Evolutionary conservation across 2,888 invertebrate species (phyloP).

Genomic region (Drosophila neutralis): DNA sequence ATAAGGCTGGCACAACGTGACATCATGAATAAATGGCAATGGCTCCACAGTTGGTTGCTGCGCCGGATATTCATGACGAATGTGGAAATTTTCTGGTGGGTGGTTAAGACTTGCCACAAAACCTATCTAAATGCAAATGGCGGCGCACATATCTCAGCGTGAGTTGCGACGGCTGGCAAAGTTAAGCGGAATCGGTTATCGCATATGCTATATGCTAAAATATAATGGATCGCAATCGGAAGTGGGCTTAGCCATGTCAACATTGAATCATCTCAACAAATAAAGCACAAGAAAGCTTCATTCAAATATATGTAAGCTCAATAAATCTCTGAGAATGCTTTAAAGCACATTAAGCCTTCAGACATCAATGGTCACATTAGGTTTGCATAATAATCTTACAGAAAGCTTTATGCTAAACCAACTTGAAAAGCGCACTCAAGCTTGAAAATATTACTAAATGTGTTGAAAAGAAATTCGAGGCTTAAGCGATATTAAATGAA

Average conservation of each 20-base stretch:
- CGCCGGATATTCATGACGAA: background rate
- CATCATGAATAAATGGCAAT: slow-evolving; percentile 21
- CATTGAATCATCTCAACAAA: background rate
- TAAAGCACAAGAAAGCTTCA: background rate
- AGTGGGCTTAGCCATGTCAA: background rate
- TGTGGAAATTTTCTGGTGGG: background rate
- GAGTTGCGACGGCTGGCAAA: background rate
- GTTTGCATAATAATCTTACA: background rate
- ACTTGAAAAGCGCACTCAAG: background rate
- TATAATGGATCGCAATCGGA: background rate
- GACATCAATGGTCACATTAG: background rate
- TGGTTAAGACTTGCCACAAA: background rate
- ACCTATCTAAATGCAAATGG: slow-evolving; percentile 7
- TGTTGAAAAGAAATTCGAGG: background rate
- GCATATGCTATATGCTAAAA: background rate
- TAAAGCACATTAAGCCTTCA: background rate
- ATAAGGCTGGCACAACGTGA: background rate
- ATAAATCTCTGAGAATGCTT: background rate
- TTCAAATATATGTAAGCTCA: background rate
- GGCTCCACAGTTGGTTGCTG: slow-evolving; percentile 14
- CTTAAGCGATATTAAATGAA: background rate
- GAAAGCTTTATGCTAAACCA: background rate
- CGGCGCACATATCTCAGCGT: slow-evolving; percentile 1
- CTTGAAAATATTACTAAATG: background rate
- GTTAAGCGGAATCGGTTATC: background rate